Base-by-base conservation (phyloP, 2,113 vertebrate genomes). In the Lepus americanus region DNA sequence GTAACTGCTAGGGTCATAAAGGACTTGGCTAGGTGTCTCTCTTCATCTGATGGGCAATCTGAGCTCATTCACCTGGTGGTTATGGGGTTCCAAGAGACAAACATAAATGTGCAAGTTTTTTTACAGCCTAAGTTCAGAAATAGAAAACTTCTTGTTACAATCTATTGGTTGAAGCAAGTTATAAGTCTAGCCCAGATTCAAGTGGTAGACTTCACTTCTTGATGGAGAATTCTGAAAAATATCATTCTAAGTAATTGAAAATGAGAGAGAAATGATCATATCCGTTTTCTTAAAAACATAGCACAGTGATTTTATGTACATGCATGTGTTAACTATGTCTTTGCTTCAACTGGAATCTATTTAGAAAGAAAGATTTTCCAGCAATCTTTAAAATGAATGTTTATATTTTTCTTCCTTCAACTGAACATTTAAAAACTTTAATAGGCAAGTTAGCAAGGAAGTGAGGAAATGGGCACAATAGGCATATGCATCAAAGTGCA, bases 381-480 rank as follows among this genome's bases (percentile, higher is more conserved):
- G 61, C 2, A 33, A 27, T 87, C 70, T 92, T 76, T 85, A 70
- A 93, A 63, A 63, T 31, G 12, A 84, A 51, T 7, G 7, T 85
- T 89, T 77, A 16, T 70, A 59, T 25, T 95, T 88, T 31, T 80
- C 79, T 55, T 8, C 49, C 67, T 66, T 55, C 79, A 93, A 31
- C 39, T 76, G 31, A n/a, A 14, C 33, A 73, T 36, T 85, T 79
- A 29, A 72, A 86, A 94, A 73, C 33, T 51, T 19, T 36, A 72
- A 66, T 84, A 86, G 10, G 31, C n/a, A 39, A 6, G 2, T 8
- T 78, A 33, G 5, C 33, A 95, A 90, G 39, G 11, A 23, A 87
- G 9, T 25, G 31, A 89, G 73, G 31, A 69, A 89, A 77, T 66
- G 17, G 36, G 8, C 8, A 73, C 36, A 39, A 59, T n/a, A 85